phyloP scores from a whole-genome alignment of 2,888 invertebrate species.

The Sphaeridia pumilis region DNA sequence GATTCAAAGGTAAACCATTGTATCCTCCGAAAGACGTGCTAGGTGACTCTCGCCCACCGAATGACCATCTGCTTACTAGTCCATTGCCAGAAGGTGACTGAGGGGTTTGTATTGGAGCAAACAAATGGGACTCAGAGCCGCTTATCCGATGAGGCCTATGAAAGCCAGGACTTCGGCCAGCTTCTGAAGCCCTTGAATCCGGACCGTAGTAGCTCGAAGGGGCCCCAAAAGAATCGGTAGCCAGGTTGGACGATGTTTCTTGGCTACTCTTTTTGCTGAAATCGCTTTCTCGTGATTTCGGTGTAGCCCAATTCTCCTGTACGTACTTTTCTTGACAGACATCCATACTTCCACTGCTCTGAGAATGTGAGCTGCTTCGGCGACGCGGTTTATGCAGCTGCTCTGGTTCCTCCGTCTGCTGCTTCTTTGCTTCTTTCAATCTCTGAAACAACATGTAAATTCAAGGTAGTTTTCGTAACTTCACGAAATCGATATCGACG shows the following conservation, averaged over 20 bases:
- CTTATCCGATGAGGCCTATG: background rate
- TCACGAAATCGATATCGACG: background rate
- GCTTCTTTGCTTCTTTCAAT: background rate
- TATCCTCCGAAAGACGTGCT: too few species aligned
- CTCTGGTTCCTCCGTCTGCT: background rate
- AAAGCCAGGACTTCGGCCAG: background rate
- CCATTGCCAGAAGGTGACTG: conserved; percentile 1
- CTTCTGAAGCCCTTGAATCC: background rate
- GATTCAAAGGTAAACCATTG: too few species aligned
- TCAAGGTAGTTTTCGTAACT: background rate
- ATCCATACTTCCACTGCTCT: background rate
- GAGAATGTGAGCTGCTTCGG: background rate
- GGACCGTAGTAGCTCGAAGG: background rate
- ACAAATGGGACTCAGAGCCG: background rate
- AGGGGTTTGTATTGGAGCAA: background rate
- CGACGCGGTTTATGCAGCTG: background rate
- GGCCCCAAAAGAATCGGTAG: background rate
- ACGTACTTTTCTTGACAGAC: background rate
- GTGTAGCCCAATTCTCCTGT: background rate
- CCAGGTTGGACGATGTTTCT: background rate
- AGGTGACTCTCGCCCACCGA: too few species aligned
- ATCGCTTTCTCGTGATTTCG: background rate
- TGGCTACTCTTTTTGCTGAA: background rate
- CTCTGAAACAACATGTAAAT: background rate
- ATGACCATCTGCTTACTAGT: background rate